Conservation (phyloP, 2,888 invertebrate species). For the Eueremaeus valkanovi region DNA sequence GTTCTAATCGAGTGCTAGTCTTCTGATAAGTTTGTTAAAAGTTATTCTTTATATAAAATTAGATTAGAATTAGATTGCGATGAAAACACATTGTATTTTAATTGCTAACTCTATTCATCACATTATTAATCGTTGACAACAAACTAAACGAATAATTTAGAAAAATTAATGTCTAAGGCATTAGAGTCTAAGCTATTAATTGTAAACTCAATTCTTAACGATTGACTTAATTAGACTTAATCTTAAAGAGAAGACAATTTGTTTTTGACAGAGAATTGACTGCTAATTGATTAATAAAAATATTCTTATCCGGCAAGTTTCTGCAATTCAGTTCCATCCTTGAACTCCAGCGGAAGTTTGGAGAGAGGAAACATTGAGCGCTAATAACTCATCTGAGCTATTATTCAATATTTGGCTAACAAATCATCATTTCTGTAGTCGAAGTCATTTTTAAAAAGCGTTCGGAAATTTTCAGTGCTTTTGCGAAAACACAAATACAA, state of each 20-base stretch:
- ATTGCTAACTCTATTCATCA: conserved; percentile 14
- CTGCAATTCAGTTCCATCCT: no score
- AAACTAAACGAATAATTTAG: neutral
- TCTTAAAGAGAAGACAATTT: no score
- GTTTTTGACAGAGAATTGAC: no score
- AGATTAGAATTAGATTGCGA: neutral
- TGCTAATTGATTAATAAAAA: neutral
- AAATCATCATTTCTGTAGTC: no score
- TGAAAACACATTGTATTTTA: neutral
- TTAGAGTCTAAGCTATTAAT: neutral
- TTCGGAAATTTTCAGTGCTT: no score
- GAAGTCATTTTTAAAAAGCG: no score
- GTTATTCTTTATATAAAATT: neutral
- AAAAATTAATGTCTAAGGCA: neutral
- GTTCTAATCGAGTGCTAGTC: neutral
- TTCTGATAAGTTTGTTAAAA: conserved; percentile 16
- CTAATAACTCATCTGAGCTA: no score
- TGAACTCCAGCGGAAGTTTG: no score
- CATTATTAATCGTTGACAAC: neutral
- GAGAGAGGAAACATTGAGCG: no score
- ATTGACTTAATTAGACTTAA: neutral
- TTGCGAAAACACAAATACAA: no score
- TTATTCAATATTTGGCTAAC: no score
- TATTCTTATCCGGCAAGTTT: neutral
- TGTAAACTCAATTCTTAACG: neutral